Conservation (phyloP, 2,113 vertebrate genomes). For the Toxostoma redivivum region DNA sequence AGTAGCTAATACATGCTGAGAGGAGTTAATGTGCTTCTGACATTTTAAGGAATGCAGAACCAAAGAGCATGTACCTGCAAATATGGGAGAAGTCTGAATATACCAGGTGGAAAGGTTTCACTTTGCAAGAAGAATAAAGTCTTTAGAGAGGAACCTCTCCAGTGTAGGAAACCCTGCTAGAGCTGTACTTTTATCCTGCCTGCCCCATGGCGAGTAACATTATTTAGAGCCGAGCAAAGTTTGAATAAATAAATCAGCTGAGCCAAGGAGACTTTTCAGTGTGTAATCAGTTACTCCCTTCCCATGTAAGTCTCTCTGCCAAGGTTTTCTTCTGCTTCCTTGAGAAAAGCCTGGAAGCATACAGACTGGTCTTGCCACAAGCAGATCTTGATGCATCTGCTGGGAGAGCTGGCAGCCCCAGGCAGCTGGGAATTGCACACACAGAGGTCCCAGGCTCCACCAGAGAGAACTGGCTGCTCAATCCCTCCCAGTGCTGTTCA, state of each 20-base stretch:
- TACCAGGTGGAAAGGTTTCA: neutral
- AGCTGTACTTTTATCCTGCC: neutral
- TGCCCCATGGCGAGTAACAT: neutral
- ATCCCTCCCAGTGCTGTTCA: accelerated
- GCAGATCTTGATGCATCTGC: neutral
- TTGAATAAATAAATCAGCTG: neutral
- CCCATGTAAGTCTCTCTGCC: neutral
- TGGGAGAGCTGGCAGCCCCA: neutral
- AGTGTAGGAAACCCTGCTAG: neutral
- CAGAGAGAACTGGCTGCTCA: neutral
- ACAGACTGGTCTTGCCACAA: neutral
- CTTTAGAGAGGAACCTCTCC: neutral
- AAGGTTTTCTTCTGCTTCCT: neutral
- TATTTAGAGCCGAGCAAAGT: neutral
- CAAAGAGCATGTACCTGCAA: neutral
- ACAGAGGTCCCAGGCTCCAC: neutral
- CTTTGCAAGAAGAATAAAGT: neutral
- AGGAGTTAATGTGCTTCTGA: neutral
- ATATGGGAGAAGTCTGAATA: neutral
- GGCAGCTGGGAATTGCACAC: neutral
- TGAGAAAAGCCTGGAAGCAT: neutral
- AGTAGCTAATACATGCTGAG: neutral
- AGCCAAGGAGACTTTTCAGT: neutral
- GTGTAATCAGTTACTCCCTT: neutral
- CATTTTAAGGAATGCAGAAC: neutral